Evolutionary conservation across 1,140 invertebrate genomes (phyloP).

Genomic region (Marisa cornuarietis): DNA sequence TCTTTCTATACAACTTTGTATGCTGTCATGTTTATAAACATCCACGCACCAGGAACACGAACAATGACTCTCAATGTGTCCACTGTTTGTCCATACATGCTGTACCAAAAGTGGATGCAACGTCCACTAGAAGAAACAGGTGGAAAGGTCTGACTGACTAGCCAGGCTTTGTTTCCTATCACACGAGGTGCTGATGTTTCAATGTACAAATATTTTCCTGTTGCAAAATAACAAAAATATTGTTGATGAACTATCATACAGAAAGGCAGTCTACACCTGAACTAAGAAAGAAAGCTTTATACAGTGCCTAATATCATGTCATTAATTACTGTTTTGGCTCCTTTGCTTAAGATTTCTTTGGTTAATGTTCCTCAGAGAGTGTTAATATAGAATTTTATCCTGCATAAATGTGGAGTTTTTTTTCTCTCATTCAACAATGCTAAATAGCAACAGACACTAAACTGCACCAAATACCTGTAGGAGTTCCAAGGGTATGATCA

Average conservation of each 20-base stretch:
- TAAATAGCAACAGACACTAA: not conserved
- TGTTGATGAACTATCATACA: no score
- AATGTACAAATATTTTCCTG: conserved; percentile 81
- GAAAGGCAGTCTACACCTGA: not conserved
- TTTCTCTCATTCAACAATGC: not conserved
- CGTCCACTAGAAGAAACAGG: conserved; percentile 1
- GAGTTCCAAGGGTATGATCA: conserved; percentile 53
- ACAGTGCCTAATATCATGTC: not conserved
- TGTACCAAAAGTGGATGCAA: not conserved
- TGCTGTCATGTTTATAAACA: no score
- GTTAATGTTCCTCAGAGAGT: not conserved
- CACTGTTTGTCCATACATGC: conserved; percentile 20
- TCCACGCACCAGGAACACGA: conserved; percentile 31
- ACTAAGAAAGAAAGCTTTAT: not conserved
- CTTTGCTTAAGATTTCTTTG: not conserved
- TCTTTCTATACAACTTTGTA: no score
- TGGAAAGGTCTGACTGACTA: conserved; percentile 40
- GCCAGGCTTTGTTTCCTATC: conserved; percentile 72
- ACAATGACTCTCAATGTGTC: conserved; percentile 42
- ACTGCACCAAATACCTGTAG: not conserved
- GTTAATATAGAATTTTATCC: not conserved
- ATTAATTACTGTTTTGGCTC: not conserved
- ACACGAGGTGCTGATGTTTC: conserved; percentile 75
- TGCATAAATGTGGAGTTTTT: not conserved
- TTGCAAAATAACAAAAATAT: not conserved